A percentile compares a stretch with the other conserved stretches of the same genome.
phyloP scores from a whole-genome alignment of 2,888 invertebrate genomes.

The Trilocha varians region DNA sequence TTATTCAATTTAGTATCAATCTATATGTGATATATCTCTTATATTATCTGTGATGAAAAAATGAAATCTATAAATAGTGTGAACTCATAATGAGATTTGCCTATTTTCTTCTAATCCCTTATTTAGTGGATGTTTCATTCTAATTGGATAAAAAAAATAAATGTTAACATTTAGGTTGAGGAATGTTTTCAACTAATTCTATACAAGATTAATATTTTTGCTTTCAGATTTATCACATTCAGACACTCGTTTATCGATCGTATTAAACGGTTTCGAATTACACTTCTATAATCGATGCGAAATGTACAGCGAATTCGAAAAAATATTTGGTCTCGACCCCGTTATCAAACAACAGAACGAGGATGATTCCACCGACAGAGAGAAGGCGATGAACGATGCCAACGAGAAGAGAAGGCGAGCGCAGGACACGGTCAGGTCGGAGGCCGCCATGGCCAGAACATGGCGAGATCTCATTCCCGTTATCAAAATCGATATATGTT shows the following conservation, averaged over 20 bases:
- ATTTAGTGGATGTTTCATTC: no score
- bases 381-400: conserved; percentile 76
- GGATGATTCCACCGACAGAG: conserved; percentile 66
- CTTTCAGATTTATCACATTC: conserved; percentile 93
- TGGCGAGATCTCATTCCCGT: conserved; percentile 98
- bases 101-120: no score
- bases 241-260: conserved; percentile 91
- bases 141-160: no score
- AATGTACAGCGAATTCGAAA: conserved; percentile 89
- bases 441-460: conserved; percentile 88
- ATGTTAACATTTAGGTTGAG: no score
- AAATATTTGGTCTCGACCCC: conserved; percentile 87
- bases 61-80: no score
- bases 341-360: conserved; percentile 80
- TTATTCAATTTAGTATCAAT: no score
- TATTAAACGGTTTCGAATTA: conserved; percentile 94
- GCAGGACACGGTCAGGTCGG: conserved; percentile 75
- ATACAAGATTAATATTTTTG: no score
- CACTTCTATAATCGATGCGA: conserved; percentile 96
- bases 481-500: conserved; percentile 94
- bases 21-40: no score
- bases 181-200: not conserved
- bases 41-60: no score
- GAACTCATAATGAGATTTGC: no score
- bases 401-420: conserved; percentile 72